phyloP scores from a whole-genome alignment of 1,140 invertebrate genomes.

The Drosophila tristis region DNA sequence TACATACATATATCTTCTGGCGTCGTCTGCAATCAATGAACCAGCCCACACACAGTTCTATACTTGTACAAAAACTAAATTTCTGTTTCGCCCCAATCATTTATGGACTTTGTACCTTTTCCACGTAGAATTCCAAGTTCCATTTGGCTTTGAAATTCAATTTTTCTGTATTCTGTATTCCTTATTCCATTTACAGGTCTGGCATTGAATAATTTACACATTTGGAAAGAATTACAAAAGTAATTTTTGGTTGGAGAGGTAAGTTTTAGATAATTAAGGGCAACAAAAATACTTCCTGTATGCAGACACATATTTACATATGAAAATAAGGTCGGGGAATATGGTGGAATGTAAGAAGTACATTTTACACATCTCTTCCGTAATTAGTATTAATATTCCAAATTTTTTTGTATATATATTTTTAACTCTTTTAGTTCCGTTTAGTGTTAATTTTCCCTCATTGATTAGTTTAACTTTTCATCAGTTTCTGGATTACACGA shows the following conservation, averaged over 20 bases:
- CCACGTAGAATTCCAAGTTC: constrained; percentile 18
- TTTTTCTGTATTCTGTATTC: constrained; percentile 22
- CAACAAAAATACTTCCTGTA: background rate
- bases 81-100: constrained; percentile 11
- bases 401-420: too few relatives aligned
- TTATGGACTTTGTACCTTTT: constrained; percentile 28
- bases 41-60: constrained; percentile 46
- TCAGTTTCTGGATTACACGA: too few relatives aligned
- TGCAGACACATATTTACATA: background rate
- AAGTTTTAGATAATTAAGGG: constrained; percentile 4
- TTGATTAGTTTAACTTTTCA: too few relatives aligned
- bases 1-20: background rate
- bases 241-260: constrained; percentile 26
- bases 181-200: constrained; percentile 38
- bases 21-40: constrained; percentile 71
- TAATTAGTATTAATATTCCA: too few relatives aligned
- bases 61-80: constrained; percentile 32
- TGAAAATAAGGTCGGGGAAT: too few relatives aligned
- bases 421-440: too few relatives aligned
- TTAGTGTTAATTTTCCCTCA: too few relatives aligned
- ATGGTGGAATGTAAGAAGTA: too few relatives aligned
- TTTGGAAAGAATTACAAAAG: constrained; percentile 27
- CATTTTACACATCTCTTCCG: too few relatives aligned
- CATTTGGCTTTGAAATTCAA: constrained; percentile 37
- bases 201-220: constrained; percentile 29